Evolutionary conservation across 2,113 vertebrate genomes (phyloP).

Genomic region (Petaurus breviceps): DNA sequence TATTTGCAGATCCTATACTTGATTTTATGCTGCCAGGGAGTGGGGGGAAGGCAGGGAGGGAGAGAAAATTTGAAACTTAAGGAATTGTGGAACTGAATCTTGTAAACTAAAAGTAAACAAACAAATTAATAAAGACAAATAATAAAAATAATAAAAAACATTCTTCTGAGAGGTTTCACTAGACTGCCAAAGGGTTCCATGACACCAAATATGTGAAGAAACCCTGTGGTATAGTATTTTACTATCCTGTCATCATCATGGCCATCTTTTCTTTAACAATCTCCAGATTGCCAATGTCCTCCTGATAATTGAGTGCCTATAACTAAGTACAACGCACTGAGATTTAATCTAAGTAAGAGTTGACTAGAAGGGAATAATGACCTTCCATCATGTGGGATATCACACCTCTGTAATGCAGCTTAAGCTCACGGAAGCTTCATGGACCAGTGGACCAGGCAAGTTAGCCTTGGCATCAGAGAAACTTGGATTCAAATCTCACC

Average conservation of each 20-base stretch:
- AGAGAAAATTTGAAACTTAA: no score
- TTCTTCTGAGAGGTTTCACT: neutral
- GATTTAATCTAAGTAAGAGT: neutral
- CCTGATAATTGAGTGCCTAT: neutral
- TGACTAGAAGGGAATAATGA: neutral
- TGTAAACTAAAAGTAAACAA: no score
- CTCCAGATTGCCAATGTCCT: neutral
- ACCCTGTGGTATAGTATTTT: neutral
- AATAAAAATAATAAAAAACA: neutral
- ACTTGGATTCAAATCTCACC: neutral
- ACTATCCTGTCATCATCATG: neutral
- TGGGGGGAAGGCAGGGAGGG: no score
- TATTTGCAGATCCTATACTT: no score
- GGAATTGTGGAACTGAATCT: no score
- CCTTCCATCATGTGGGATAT: neutral
- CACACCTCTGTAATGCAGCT: neutral
- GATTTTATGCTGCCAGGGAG: no score
- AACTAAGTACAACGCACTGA: neutral
- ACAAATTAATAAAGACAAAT: no score
- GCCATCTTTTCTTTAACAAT: neutral
- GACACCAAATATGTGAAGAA: neutral
- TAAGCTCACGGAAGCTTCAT: neutral
- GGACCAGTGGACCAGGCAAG: neutral
- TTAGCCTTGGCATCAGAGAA: neutral
- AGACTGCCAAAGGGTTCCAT: neutral